Base-by-base conservation (phyloP, 2,113 vertebrate genomes). In the Ageneiosus marmoratus region DNA sequence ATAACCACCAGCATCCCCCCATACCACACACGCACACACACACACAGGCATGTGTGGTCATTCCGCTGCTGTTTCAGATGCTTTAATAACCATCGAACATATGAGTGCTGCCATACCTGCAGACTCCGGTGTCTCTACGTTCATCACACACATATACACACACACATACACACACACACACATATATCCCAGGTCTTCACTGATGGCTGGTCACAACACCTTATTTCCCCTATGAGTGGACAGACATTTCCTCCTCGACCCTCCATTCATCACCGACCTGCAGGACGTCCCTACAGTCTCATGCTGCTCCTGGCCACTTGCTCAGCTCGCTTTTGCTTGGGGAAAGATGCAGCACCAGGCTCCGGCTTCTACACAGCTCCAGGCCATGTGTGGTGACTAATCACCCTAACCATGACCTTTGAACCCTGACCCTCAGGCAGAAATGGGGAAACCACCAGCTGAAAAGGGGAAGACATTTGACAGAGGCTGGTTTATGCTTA, bases 371-470 rank as follows among this genome's bases (percentile, higher is more conserved):
- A 81, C 78, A 81, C 90, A 92, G 86, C 76, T 89, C 92, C 90
- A 89, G 94, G 90, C 89, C 85, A 89, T 92, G 92, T 90, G 94
- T 95, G 89, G 92, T 95, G 94, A 89, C 93, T 93, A 93, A 96
- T 96, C 81, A 86, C 90, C 89, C 91, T 20, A 60, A 74, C 91
- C 55, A 32, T 88, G 91, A 94, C 91, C 91, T 81, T 82, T 63
- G 85, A 87, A 77, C 86, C 41, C 65, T 87, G 82, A 46, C 46
- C 80, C 29, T 73, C 60, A 41, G 86, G 58, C 77, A 63, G 89
- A 74, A 74, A 74, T 27, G 3, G 91, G 86, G 86, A 87, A 89
- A 65, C 29, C 2, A 92, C 91, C 94, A 95, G 94, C 95, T 95
- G 94, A 91, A 90, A 84, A 87, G 88, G 90, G 92, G 89, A 87